Conservation (phyloP, 2,797 vertebrate genomes). For the Rousettus madagascariensis region DNA sequence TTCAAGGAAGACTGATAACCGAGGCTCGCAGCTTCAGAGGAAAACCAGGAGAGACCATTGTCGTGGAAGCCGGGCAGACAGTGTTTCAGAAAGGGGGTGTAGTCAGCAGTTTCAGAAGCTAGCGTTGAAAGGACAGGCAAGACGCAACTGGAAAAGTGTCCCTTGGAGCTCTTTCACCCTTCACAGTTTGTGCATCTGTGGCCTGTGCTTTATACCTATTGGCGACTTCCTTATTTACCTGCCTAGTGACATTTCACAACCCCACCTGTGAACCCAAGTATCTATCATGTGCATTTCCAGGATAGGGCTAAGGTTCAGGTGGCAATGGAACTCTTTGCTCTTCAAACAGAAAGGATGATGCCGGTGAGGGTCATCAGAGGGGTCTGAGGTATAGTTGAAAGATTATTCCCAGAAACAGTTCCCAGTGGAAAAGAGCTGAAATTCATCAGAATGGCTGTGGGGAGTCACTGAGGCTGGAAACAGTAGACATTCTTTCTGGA, state of each 20-base stretch:
- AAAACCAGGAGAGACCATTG: neutral
- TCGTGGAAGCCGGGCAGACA: neutral
- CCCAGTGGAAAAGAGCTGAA: neutral
- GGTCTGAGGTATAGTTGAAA: neutral
- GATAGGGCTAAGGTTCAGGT: neutral
- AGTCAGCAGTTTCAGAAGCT: neutral
- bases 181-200: too few relatives aligned
- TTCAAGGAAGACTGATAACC: neutral
- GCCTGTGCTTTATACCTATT: neutral
- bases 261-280: neutral
- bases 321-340: neutral
- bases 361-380: neutral
- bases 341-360: rapidly evolving
- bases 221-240: neutral
- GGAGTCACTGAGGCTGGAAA: neutral
- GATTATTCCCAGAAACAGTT: neutral
- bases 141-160: neutral
- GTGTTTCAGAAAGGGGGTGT: neutral
- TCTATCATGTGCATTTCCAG: neutral
- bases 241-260: neutral
- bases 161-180: neutral
- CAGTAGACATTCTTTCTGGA: neutral
- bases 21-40: neutral
- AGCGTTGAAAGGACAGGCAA: neutral
- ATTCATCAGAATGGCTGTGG: neutral